Evolutionary conservation across 2,888 invertebrate genomes (phyloP).

Genomic region (Xanthorhoe designata): DNA sequence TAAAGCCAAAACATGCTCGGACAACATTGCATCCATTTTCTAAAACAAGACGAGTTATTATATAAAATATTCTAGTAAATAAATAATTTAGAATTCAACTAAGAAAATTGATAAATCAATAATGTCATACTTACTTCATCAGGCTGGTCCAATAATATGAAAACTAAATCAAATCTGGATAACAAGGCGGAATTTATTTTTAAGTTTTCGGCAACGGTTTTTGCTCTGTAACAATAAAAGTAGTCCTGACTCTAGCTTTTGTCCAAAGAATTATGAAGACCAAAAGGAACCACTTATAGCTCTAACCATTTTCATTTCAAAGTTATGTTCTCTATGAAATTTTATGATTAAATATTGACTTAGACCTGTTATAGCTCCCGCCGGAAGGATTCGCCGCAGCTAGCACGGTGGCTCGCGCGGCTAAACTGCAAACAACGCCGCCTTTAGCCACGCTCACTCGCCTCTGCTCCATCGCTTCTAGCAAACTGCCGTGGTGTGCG

Average conservation of each 20-base stretch:
- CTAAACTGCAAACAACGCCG: constrained; percentile 93
- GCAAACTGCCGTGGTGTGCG: constrained; percentile 87
- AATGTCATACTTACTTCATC: constrained; percentile 86
- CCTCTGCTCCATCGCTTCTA: constrained; percentile 98
- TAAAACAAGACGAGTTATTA: constrained; percentile 59
- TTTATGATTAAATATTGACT: too few relatives aligned
- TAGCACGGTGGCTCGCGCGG: constrained; percentile 93
- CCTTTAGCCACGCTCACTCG: constrained; percentile 95
- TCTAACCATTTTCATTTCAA: too few relatives aligned
- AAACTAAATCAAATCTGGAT: constrained; percentile 97
- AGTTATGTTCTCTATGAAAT: too few relatives aligned
- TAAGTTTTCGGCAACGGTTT: constrained; percentile 95
- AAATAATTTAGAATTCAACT: background rate
- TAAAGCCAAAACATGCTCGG: constrained; percentile 93
- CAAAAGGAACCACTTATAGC: too few relatives aligned
- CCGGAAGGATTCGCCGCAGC: constrained; percentile 97
- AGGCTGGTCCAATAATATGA: constrained; percentile 94
- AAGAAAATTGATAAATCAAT: too few relatives aligned
- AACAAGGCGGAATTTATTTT: constrained; percentile 93
- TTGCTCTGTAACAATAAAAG: constrained; percentile 82
- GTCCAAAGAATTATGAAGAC: too few relatives aligned
- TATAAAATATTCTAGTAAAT: background rate
- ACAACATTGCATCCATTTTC: constrained; percentile 91
- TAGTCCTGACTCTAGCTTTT: too few relatives aligned
- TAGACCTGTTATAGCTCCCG: constrained; percentile 92